Conservation (phyloP, 2,113 vertebrate genomes). For the Progne subis region DNA sequence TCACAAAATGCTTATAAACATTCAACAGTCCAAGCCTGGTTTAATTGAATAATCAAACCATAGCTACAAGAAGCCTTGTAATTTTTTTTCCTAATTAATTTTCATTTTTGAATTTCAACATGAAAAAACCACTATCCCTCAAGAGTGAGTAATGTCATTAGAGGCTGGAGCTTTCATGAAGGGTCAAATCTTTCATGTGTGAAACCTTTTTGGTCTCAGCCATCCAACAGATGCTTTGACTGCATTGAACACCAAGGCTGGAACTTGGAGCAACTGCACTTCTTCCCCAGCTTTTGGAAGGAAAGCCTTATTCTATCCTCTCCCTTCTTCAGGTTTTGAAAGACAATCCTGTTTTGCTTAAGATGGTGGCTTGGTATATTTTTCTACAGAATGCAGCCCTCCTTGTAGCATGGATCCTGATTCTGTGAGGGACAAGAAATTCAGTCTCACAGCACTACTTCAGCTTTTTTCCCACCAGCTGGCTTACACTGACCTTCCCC, state of each 20-base stretch:
- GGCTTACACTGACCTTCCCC: slow-evolving; percentile 16
- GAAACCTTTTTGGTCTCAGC: not conserved
- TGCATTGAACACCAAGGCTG: not conserved
- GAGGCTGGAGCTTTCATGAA: not conserved
- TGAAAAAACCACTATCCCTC: not conserved
- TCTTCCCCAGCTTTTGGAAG: not conserved
- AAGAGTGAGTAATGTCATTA: not conserved
- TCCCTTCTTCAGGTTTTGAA: not conserved
- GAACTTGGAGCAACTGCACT: not conserved
- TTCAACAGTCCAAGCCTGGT: not conserved
- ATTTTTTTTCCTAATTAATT: not conserved
- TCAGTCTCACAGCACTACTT: not conserved
- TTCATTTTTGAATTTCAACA: not conserved
- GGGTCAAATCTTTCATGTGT: not conserved
- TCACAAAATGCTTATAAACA: not conserved
- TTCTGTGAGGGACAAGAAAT: not conserved
- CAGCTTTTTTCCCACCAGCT: not conserved
- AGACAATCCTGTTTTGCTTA: not conserved
- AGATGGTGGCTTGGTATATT: not conserved
- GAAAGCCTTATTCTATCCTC: not conserved
- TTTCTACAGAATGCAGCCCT: not conserved
- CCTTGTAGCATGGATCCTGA: not conserved
- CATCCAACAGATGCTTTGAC: not conserved
- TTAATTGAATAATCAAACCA: not conserved
- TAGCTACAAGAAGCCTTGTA: not conserved